phyloP scores from a whole-genome alignment of 1,140 invertebrate species.

The Drosophila sulfurigaster region DNA sequence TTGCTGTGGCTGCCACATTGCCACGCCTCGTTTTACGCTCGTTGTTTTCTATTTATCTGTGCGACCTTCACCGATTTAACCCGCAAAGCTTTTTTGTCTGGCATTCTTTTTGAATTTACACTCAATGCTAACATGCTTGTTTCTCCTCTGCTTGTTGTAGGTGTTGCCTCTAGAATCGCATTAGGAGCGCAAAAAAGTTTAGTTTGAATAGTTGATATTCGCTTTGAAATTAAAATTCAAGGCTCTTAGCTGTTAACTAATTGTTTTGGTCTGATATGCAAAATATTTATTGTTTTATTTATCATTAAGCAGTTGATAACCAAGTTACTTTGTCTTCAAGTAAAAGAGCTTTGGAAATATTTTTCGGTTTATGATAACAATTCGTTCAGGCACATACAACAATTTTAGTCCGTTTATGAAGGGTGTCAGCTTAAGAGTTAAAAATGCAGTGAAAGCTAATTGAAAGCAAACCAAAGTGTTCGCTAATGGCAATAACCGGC shows the following conservation, averaged over 20 bases:
- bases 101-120: constrained; percentile 3
- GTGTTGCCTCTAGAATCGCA: constrained; percentile 1
- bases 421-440: too few species aligned
- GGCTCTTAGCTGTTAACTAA: neutral
- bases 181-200: constrained; percentile 1
- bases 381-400: too few species aligned
- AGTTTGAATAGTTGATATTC: neutral
- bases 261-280: neutral
- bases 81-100: constrained; percentile 17
- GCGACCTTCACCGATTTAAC: constrained; percentile 50
- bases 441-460: too few species aligned
- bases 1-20: constrained; percentile 10
- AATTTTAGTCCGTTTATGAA: too few species aligned
- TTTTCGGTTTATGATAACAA: too few species aligned
- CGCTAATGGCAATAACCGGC: too few species aligned
- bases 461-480: too few species aligned
- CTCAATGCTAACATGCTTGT: constrained; percentile 14
- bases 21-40: constrained; percentile 7
- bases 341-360: too few species aligned
- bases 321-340: too few species aligned
- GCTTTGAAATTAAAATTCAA: neutral
- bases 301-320: too few species aligned
- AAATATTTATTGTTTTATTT: too few species aligned
- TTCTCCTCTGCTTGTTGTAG: neutral
- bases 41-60: constrained; percentile 48